Conservation (phyloP, 2,797 vertebrate species). For the Sebastes matsubarae region DNA sequence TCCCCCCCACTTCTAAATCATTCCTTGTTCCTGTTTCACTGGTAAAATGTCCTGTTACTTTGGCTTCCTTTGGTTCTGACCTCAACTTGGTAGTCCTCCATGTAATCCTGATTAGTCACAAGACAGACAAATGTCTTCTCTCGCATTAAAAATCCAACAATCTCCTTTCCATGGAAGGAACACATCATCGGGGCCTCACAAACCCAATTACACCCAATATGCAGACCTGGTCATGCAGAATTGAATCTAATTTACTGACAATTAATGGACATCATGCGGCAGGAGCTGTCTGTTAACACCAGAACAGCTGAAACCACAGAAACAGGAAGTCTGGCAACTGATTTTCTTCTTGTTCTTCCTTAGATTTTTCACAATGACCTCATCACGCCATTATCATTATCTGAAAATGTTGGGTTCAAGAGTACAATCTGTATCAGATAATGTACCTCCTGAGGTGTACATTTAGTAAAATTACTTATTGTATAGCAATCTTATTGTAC, state of each 20-base stretch:
- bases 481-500: neutral
- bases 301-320: constrained; percentile 62
- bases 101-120: neutral
- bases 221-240: constrained; percentile 55
- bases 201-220: constrained; percentile 62
- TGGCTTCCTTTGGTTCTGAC: neutral
- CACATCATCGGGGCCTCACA: constrained; percentile 40
- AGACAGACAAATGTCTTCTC: neutral
- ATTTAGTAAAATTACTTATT: constrained; percentile 15
- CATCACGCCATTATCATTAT: constrained; percentile 28
- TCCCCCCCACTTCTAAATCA: too few species aligned
- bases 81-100: neutral
- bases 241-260: constrained; percentile 66
- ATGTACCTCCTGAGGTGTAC: neutral
- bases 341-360: constrained; percentile 36
- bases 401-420: constrained; percentile 43
- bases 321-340: constrained; percentile 66
- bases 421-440: constrained; percentile 1
- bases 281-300: constrained; percentile 63
- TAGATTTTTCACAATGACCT: constrained; percentile 42
- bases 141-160: constrained; percentile 8
- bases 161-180: neutral
- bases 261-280: constrained; percentile 64
- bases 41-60: neutral
- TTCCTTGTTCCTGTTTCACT: neutral